Evolutionary conservation across 2,113 vertebrate genomes (phyloP).

Genomic region (Leiothrix lutea): DNA sequence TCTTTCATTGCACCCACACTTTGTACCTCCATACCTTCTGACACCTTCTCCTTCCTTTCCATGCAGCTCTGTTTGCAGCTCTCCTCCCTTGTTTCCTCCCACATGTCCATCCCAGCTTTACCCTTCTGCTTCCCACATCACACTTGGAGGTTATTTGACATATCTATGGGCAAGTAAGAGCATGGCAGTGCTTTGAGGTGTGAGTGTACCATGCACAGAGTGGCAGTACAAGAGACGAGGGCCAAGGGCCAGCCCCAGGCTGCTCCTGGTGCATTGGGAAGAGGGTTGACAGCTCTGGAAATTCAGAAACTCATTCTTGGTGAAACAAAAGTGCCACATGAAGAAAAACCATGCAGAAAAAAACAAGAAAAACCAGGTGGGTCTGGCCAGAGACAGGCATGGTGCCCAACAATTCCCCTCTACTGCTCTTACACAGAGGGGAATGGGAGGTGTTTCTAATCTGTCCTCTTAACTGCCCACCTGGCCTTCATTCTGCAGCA

Average conservation of each 20-base stretch:
- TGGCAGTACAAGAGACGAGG: not conserved
- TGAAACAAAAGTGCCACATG: not conserved
- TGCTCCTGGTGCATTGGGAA: not conserved
- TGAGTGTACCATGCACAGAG: accelerated
- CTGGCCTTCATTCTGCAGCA: not conserved
- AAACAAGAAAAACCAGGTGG: accelerated
- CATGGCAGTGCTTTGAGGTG: accelerated
- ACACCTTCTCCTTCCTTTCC: not conserved
- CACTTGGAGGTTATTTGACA: not conserved
- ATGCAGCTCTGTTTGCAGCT: not conserved
- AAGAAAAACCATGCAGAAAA: not conserved
- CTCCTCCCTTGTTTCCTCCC: not conserved
- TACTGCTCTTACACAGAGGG: accelerated
- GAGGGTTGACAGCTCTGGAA: not conserved
- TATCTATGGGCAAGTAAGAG: not conserved
- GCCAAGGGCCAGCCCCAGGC: not conserved
- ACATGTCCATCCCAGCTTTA: not conserved
- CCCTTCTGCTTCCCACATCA: not conserved
- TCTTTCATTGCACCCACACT: not conserved
- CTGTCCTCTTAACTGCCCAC: not conserved
- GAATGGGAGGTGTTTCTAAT: not conserved
- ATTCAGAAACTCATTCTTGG: not conserved
- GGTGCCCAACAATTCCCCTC: not conserved
- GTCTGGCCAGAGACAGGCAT: not conserved
- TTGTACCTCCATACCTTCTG: not conserved